Base-by-base conservation (phyloP, 2,113 vertebrate genomes). In the Narcine bancroftii region DNA sequence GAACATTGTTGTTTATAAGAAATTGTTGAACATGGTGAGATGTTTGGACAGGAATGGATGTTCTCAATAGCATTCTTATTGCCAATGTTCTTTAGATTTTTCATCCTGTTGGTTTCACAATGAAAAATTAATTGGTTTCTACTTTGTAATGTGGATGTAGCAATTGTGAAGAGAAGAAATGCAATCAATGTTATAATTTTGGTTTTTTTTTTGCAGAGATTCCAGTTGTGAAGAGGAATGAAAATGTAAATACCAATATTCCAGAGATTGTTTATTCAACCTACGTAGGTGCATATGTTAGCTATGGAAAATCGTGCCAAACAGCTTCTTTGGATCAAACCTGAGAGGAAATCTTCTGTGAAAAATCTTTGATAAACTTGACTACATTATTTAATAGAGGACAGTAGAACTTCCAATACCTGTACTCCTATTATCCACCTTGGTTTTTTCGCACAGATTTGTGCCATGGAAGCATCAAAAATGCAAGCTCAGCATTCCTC, bases 251-350 rank as follows among this genome's bases (percentile, higher is more conserved):
- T 47, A 91, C 42, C 36, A 47, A 71, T 42, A 13, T 24, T 45
- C 89, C 89, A 69, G 45, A 69, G 89, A 42, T 91, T 39, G 89
- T 91, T 91, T 91, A 91, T 69, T 91, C 63, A 69, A 91, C 89
- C 33, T 91, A 69, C 29, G 89, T 91, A 13, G 89, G 89, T 33
- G 60, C 63, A 17, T 91, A 33, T 71, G 3, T 26, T 69, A 66
- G 71, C 19, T 91, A 69, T 29, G 89, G 89, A 2, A 91, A 66
- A 65, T 69, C 89, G 17, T 2, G 39, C 47, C 89, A 71, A 91
- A 39, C 33, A 36, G 26, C 5, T 45, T n/a, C 89, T 91, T 47
- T 69, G 60, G 42, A 69, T 45, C 63, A 91, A 91, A 91, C 89
- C 0, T 91, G 89, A 91, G 21, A 29, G 36, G 81, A n/a, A 19